Base-by-base conservation (phyloP, 1,140 invertebrate genomes). In the Oryctes rhinoceros region DNA sequence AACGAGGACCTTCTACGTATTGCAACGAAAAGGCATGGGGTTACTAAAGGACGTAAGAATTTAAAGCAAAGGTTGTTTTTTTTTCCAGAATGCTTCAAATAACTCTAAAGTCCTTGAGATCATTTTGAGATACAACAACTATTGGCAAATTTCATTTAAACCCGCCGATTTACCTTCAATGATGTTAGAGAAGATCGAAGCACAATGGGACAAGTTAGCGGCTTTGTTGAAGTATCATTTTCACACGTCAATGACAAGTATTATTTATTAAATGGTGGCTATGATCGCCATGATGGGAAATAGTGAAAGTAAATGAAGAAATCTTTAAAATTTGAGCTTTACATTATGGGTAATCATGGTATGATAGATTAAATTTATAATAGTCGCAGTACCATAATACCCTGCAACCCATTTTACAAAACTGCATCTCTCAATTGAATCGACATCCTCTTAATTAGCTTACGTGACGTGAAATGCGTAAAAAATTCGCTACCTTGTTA, bases 231-330 rank as follows among this genome's bases (percentile, higher is more conserved):
- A 67, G 2, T 86, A 83, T 59, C 91, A 92, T 80, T 82, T 81
- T n/a, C 7, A 79, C 3, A 88, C 88, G 0, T 89, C 88, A 1
- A 80, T 84, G 13, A 88, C 87, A 0, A 91, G 90, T 75, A 85
- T 90, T 6, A 85, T 87, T n/a, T 90, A 88, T 76, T 90, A 92
- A 83, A 86, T 91, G 10, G 83, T 92, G 3, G 86, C 89, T 2
- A 89, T 93, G 87, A 85, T 85, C 6, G 82, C 91, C 6, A 80
- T 92, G 20, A 81, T 89, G 6, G 89, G 89, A 79, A 88, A 89
- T n/a, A 87, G 86, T 65, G 78, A 86, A 76, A 89, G 89, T 90
- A 37, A n/a, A n/a, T 67, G 7, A 5, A 11, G 65, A 30, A 71
- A 35, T 71, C 5, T 35, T 2, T 35, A 24, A 9, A 37, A 74